Conservation (phyloP, 2,888 invertebrate species). For the Drosophila histrio region DNA sequence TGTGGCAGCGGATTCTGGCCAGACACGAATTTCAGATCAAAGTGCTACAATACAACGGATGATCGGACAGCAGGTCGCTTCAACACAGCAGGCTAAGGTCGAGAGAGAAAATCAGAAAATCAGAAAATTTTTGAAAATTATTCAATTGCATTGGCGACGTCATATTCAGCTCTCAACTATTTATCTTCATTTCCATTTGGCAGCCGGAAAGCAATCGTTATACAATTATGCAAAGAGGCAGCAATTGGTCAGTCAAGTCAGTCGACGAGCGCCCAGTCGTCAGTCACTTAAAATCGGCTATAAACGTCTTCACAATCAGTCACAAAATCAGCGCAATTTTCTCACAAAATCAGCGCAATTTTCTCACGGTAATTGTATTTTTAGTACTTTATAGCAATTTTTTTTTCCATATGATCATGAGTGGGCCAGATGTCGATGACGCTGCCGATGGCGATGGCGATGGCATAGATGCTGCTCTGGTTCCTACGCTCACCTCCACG, state of each 20-base stretch:
- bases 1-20: conserved; percentile 62
- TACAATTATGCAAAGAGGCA: conserved; percentile 26
- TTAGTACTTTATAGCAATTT: conserved; percentile 82
- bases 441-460: conserved; percentile 28
- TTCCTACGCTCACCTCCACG: background rate
- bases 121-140: background rate
- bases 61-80: conserved; percentile 50
- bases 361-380: conserved; percentile 82
- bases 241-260: conserved; percentile 14
- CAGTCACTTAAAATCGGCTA: conserved; percentile 79
- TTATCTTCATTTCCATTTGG: conserved; percentile 31
- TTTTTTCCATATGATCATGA: conserved; percentile 71
- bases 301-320: conserved; percentile 80
- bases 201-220: conserved; percentile 53
- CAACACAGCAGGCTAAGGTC: conserved; percentile 14
- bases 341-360: conserved; percentile 79
- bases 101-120: background rate
- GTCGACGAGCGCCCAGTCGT: conserved; percentile 46
- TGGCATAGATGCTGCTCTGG: background rate
- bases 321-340: conserved; percentile 78
- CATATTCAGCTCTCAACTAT: conserved; percentile 46
- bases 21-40: conserved; percentile 66
- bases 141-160: conserved; percentile 54
- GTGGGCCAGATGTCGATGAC: conserved; percentile 68
- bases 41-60: conserved; percentile 59